phyloP scores from a whole-genome alignment of 64 coral and sea anemone genomes.

The Platygyra sinensis region DNA sequence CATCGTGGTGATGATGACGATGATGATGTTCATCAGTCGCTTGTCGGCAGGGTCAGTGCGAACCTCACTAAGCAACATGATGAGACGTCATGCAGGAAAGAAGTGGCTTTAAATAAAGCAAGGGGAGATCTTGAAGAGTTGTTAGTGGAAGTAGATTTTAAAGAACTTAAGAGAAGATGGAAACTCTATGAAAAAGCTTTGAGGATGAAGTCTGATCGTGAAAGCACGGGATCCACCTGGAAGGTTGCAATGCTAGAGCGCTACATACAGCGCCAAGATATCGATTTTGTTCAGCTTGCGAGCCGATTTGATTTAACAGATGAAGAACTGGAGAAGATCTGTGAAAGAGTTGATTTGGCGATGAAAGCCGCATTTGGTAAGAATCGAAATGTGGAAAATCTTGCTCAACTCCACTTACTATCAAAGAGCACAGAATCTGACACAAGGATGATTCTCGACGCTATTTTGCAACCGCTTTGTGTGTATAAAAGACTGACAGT shows the following conservation, averaged over 20 bases:
- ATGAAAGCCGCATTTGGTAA: neutral
- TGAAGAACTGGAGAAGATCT: neutral
- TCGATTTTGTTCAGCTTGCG: neutral
- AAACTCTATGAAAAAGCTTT: neutral
- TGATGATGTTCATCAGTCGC: too few species aligned
- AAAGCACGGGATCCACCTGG: neutral
- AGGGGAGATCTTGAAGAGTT: too few species aligned
- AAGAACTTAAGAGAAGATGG: neutral
- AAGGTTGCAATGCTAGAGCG: neutral
- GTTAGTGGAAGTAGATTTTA: too few species aligned
- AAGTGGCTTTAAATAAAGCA: too few species aligned
- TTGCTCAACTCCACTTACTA: neutral
- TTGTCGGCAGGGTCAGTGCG: too few species aligned
- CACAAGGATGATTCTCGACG: neutral
- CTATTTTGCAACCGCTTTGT: neutral
- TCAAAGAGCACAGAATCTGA: neutral
- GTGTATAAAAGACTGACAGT: neutral
- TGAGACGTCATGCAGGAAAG: too few species aligned
- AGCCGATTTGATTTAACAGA: neutral
- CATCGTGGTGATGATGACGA: too few species aligned
- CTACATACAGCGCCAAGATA: neutral
- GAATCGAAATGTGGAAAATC: neutral
- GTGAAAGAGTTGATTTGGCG: neutral
- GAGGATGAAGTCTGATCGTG: conserved; percentile 1
- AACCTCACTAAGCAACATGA: too few species aligned